Evolutionary conservation across 2,797 vertebrate genomes (phyloP), one percentile per base, ranked within the genome.

Genomic region (Sebastes trivittatus): DNA sequence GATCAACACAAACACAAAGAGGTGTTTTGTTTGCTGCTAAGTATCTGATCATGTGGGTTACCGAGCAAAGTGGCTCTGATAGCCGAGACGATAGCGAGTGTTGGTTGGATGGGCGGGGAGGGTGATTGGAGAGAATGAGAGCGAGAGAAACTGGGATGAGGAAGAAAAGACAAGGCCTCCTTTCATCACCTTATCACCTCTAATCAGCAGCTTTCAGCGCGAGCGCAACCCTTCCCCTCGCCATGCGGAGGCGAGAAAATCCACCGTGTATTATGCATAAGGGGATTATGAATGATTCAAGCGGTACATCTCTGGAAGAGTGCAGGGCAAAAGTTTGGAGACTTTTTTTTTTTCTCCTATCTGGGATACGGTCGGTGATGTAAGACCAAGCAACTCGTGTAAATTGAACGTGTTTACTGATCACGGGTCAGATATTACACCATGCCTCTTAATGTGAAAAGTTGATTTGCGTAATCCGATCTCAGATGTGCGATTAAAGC

Each of bases 251-350:
- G 78, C 29, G 13, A 82, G 79, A 88, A 89, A 80, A 86, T 72
- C 83, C 38, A 80, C 42, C 6, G 69, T 91, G 79, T 80, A 84
- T 88, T 88, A 91, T 88, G 82, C 85, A 92, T 87, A 76, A 92
- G 70, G 82, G 86, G 82, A 91, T 92, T 93, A 91, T 90, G 56
- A 92, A 92, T 86, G 79, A 92, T 90, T 93, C 46, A 89, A 86
- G 72, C 23, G 1, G 72, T 77, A 66, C 74, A 73, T 18, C 83
- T 69, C 68, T 76, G 29, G 66, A 70, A 67, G 66, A 83, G 72
- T 6, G 46, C 69, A 64, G 54, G 13, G 36, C 18, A 71, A 78
- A 88, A 88, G 67, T 87, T 86, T 84, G 36, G 76, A 73, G 64
- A 62, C 52, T 55, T 32, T 80, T 67, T 73, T 62, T 42, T 62